Percentiles rank a stretch among this genome's conserved stretches.
Conservation (phyloP, 2,113 vertebrate genomes). For the Thalassarche chlororhynchos region DNA sequence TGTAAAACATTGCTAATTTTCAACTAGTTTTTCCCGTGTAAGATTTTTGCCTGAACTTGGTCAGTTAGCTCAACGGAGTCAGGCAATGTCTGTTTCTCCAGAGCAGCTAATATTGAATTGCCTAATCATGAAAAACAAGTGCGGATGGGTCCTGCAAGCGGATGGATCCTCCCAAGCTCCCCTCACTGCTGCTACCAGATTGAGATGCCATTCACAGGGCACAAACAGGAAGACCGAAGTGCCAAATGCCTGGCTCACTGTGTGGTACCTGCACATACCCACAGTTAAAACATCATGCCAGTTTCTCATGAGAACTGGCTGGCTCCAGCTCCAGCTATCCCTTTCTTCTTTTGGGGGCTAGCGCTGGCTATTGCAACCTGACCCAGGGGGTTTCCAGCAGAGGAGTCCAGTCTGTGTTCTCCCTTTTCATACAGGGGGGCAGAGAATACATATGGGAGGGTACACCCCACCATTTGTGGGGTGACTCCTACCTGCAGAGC, state of each 20-base stretch:
- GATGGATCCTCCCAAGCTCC: background rate
- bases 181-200: background rate
- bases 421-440: background rate
- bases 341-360: background rate
- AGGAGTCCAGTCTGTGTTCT: background rate
- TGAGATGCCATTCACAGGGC: background rate
- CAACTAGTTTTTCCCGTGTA: background rate
- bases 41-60: background rate
- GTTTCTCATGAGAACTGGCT: background rate
- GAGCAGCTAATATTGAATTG: background rate
- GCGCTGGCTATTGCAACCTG: background rate
- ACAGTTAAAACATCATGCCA: background rate
- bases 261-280: background rate
- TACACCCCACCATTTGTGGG: background rate
- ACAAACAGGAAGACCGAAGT: background rate
- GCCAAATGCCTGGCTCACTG: background rate
- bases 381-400: background rate
- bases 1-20: background rate
- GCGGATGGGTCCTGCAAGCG: background rate
- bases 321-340: background rate
- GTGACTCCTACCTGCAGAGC: background rate
- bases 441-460: background rate
- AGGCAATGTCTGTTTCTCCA: background rate
- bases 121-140: background rate
- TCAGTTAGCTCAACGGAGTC: background rate